A percentile compares a stretch with the other conserved stretches of the same genome.
These are phyloP conservation scores for Leptoteleia sp. DNA, from an alignment of 1,140 invertebrate genomes.

Conservation along the genomic window DNA sequence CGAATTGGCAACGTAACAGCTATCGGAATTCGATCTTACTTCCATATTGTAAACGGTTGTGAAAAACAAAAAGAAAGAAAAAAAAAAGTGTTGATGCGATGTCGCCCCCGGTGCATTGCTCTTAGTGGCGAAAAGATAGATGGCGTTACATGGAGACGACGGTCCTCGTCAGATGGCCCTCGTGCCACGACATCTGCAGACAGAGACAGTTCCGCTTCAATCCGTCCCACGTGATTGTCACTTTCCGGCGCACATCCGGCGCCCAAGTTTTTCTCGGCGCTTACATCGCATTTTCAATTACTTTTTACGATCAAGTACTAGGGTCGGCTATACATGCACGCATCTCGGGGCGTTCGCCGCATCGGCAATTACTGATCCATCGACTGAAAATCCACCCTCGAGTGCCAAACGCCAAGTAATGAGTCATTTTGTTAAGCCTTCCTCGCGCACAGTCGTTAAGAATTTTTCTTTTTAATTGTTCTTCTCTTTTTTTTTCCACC, in stretches of 20 bases:
- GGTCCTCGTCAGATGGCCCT: conserved; percentile 33
- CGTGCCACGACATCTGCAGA: conserved; percentile 71
- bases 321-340: conserved; percentile 51
- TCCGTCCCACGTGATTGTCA: conserved; percentile 75
- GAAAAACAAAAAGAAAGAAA: no score
- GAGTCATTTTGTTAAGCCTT: conserved; percentile 25
- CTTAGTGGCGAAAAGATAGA: conserved; percentile 34
- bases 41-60: background rate
- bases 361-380: conserved; percentile 63
- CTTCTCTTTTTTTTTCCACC: background rate
- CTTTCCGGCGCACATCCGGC: conserved; percentile 77
- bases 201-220: conserved; percentile 71
- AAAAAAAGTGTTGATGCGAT: no score
- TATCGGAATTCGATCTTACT: conserved; percentile 13
- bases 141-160: conserved; percentile 39
- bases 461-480: background rate
- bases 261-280: conserved; percentile 71
- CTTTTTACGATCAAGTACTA: conserved; percentile 76
- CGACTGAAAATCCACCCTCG: conserved; percentile 57
- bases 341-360: conserved; percentile 49
- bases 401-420: conserved; percentile 43
- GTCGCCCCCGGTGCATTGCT: conserved; percentile 11
- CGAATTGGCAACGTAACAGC: no score
- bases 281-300: conserved; percentile 74
- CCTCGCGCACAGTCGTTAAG: conserved; percentile 27